Conservation (phyloP, 2,797 vertebrate genomes). For the Percopsis omiscomaycus region DNA sequence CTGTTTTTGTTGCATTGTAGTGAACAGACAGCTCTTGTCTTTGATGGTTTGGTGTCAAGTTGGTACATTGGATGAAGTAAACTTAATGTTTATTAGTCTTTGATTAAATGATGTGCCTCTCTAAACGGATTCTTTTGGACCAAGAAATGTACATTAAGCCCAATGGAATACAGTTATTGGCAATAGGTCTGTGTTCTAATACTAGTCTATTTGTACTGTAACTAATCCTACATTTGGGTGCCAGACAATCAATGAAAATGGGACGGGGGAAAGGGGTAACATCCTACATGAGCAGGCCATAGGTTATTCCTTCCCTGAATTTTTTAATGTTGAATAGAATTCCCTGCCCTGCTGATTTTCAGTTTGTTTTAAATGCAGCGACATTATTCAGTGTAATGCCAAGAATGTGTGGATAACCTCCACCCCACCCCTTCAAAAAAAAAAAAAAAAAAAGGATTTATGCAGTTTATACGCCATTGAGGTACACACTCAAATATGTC, state of each 20-base stretch:
- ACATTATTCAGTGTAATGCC: constrained; percentile 29
- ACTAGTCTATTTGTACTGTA: not conserved
- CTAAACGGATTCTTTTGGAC: constrained; percentile 16
- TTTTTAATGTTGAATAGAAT: constrained; percentile 1
- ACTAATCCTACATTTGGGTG: not conserved
- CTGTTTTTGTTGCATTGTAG: constrained; percentile 3
- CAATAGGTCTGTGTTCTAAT: constrained; percentile 6
- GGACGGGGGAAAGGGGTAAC: constrained; percentile 1
- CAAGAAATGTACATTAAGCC: no score
- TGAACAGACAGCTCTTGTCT: constrained; percentile 22
- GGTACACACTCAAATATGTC: constrained; percentile 25
- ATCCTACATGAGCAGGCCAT: constrained; percentile 21
- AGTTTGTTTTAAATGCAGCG: constrained; percentile 13
- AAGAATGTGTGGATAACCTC: constrained; percentile 25
- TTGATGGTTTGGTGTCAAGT: constrained; percentile 13
- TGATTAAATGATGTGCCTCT: constrained; percentile 32
- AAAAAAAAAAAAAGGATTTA: not conserved
- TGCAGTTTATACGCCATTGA: constrained; percentile 28
- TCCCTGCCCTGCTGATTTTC: constrained; percentile 8
- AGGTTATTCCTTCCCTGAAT: constrained; percentile 11
- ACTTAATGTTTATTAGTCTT: constrained; percentile 7
- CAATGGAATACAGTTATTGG: not conserved
- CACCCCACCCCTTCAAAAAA: constrained; percentile 3
- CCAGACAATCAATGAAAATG: not conserved
- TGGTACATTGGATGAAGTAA: constrained; percentile 21